Base-by-base conservation (phyloP, 2,113 vertebrate genomes). In the Lipotes vexillifer region DNA sequence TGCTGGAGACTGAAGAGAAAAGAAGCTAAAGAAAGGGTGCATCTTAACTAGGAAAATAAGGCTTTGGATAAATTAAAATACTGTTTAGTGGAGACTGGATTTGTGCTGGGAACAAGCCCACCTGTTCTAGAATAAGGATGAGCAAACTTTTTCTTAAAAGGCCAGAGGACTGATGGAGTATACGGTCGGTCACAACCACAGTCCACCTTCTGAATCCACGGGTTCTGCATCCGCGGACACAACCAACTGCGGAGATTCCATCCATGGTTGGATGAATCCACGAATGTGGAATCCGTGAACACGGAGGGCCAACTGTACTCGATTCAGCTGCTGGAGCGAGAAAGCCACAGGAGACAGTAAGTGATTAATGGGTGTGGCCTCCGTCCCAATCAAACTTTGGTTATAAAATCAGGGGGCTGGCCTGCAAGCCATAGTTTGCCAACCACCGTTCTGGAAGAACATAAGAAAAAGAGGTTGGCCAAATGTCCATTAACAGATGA, bases 111-210 rank as follows among this genome's bases (percentile, higher is more conserved):
- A 84, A 59, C 18, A 8, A 89, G 68, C 41, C 44, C 17, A 9
- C 6, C 13, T 63, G 11, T 25, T 74, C 80, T 46, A 77, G 41
- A 86, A 41, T 0, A 59, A n/a, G 8, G 80, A 27, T 7, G 23
- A 13, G 27, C n/a, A 25, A 82, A 31, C n/a, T 15, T 44, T 84
- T 74, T 17, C 57, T 52, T 33, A 44, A 61, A 68, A 59, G 82
- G 33, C 44, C 44, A n/a, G 89, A 75, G 2, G 71, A 55, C 27
- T 12, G 86, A 84, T 6, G 41, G 78, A 6, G 38, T 65, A 27
- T 4, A 52, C 0, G 0, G 29, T 25, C 0, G 0, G 41, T 78
- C 72, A 21, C 1, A 38, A 0, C 33, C n/a, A 8, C 46, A 57
- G 77, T 36, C n/a, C 25, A 52, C n/a, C 21, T 15, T 36, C 52